These are phyloP conservation scores for Drosophila pectinifera DNA, from an alignment of 1,140 invertebrate genomes.

Conservation along the genomic window DNA sequence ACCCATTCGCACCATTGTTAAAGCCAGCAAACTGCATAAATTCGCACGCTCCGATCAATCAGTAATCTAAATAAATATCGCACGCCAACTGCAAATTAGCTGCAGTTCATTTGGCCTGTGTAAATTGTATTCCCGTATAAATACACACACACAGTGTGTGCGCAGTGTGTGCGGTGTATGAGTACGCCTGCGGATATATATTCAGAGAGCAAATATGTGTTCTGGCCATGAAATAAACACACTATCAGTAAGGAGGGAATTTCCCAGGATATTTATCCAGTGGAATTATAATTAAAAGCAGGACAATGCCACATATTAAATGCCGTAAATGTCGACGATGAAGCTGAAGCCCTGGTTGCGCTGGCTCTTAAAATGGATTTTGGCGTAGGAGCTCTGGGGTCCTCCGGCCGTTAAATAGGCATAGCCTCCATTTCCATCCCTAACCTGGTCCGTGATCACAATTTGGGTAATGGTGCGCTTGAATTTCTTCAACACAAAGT, in stretches of 20 bases:
- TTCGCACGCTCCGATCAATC: constrained; percentile 14
- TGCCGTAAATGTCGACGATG: constrained; percentile 85
- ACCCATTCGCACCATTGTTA: not conserved
- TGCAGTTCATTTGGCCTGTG: constrained; percentile 40
- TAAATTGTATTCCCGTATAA: constrained; percentile 24
- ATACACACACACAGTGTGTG: constrained; percentile 14
- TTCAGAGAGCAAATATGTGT: constrained; percentile 30
- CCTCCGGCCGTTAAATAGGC: constrained; percentile 84
- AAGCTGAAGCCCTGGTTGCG: constrained; percentile 86
- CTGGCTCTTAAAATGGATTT: constrained; percentile 86
- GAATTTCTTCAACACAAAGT: constrained; percentile 8
- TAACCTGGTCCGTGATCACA: constrained; percentile 86
- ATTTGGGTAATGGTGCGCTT: constrained; percentile 85
- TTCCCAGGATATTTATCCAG: not conserved
- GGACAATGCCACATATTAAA: constrained; percentile 31
- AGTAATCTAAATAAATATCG: constrained; percentile 3
- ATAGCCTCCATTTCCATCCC: constrained; percentile 86
- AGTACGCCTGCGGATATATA: constrained; percentile 26
- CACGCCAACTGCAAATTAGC: constrained; percentile 32
- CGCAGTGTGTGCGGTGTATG: constrained; percentile 4
- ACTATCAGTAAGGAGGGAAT: constrained; percentile 8
- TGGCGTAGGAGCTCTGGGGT: constrained; percentile 82
- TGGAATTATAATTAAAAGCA: constrained; percentile 23
- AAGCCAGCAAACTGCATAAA: constrained; percentile 7
- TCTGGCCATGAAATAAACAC: constrained; percentile 28